These are phyloP conservation scores for Netelia inedita DNA, from an alignment of 2,888 invertebrate species.

Conservation along the genomic window DNA sequence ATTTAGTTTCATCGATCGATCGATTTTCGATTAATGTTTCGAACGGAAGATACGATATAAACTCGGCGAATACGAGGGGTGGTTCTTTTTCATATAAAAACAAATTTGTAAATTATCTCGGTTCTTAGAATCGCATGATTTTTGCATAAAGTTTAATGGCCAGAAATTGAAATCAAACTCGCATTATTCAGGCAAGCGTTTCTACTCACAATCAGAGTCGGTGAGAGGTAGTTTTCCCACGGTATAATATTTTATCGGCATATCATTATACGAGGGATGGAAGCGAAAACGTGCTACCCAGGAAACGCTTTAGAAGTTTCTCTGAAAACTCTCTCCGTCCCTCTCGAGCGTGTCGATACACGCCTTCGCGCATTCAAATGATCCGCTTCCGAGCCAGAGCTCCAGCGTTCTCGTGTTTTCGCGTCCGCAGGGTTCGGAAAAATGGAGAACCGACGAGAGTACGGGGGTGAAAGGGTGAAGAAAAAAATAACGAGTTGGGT, in stretches of 20 bases:
- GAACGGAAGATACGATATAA: too few species aligned
- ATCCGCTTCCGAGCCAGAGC: not conserved
- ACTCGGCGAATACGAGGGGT: too few species aligned
- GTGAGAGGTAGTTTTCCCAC: not conserved
- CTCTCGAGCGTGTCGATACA: not conserved
- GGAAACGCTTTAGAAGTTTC: not conserved
- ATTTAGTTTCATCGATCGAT: not conserved
- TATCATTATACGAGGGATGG: constrained; percentile 4
- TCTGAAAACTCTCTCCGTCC: not conserved
- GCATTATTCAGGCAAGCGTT: not conserved
- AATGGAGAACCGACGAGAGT: not conserved
- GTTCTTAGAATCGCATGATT: not conserved
- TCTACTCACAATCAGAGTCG: not conserved
- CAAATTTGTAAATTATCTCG: not conserved
- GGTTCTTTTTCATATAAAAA: not conserved
- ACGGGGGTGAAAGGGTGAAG: not conserved
- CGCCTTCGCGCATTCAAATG: constrained; percentile 26
- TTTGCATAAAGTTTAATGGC: not conserved
- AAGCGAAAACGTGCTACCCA: not conserved
- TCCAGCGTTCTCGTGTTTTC: not conserved
- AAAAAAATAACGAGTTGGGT: not conserved
- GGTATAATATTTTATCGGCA: not conserved
- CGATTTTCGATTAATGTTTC: not conserved
- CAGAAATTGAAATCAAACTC: not conserved
- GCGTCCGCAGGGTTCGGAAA: not conserved